Evolutionary conservation across 2,797 vertebrate species (phyloP).

Genomic region (Rhinophrynus dorsalis): DNA sequence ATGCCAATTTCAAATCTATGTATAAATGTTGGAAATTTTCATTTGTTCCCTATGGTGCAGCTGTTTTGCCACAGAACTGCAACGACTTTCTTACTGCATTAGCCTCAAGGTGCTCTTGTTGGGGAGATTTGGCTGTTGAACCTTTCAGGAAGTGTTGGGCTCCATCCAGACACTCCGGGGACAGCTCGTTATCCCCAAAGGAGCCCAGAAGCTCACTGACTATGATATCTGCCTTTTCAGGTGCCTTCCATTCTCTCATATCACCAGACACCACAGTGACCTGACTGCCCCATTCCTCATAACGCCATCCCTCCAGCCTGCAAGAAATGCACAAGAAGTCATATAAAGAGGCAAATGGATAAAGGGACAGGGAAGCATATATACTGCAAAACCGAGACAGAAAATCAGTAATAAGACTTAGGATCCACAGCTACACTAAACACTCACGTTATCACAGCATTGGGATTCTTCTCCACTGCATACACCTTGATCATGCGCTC

Average conservation of each 20-base stretch:
- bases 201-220: constrained; percentile 92
- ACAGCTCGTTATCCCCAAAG: constrained; percentile 91
- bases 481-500: constrained; percentile 81
- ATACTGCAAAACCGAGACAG: not conserved
- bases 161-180: constrained; percentile 90
- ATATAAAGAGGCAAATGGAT: not conserved
- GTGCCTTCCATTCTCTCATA: constrained; percentile 89
- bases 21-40: too few species aligned
- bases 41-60: too few species aligned
- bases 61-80: too few species aligned
- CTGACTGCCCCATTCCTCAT: constrained; percentile 93
- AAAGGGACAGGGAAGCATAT: not conserved
- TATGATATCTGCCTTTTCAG: constrained; percentile 89
- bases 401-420: not conserved
- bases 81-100: too few species aligned
- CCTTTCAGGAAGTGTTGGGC: constrained; percentile 90
- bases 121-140: too few species aligned
- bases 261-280: constrained; percentile 89
- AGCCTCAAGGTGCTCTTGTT: too few species aligned
- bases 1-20: too few species aligned
- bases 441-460: constrained; percentile 89
- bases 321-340: not conserved
- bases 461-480: constrained; percentile 92
- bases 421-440: not conserved
- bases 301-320: constrained; percentile 91